Evolutionary conservation across 2,797 vertebrate species (phyloP).

Genomic region (Cheracebus regulus): DNA sequence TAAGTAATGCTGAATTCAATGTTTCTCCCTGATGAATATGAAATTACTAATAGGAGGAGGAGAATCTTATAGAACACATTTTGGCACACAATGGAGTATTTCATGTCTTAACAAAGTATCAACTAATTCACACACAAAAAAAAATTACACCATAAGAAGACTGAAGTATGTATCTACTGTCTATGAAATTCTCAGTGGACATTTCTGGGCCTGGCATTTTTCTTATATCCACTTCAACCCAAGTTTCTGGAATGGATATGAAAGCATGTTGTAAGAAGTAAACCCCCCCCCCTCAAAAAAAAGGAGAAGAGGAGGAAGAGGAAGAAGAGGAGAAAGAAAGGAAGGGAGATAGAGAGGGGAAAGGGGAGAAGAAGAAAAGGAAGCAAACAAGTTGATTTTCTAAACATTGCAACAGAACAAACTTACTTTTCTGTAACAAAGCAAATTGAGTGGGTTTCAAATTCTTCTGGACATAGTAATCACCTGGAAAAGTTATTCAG

Average conservation of each 20-base stretch:
- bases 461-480: neutral
- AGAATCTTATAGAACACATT: neutral
- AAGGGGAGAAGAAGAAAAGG: neutral
- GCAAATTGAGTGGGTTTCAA: neutral
- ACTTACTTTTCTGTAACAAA: neutral
- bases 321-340: no score
- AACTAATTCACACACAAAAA: neutral
- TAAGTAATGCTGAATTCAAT: neutral
- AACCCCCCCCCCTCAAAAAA: neutral
- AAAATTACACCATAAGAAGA: neutral
- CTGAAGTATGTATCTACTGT: neutral
- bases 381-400: neutral
- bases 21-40: neutral
- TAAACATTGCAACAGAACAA: neutral
- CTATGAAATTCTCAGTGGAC: neutral
- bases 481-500: neutral
- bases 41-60: neutral
- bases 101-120: neutral
- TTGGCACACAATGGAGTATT: neutral
- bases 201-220: neutral
- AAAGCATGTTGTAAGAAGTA: neutral
- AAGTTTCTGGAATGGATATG: neutral
- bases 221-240: neutral
- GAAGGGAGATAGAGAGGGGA: fast-evolving
- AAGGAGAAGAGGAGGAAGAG: neutral